Conservation (phyloP, 2,888 invertebrate species). For the Thecophora atra region DNA sequence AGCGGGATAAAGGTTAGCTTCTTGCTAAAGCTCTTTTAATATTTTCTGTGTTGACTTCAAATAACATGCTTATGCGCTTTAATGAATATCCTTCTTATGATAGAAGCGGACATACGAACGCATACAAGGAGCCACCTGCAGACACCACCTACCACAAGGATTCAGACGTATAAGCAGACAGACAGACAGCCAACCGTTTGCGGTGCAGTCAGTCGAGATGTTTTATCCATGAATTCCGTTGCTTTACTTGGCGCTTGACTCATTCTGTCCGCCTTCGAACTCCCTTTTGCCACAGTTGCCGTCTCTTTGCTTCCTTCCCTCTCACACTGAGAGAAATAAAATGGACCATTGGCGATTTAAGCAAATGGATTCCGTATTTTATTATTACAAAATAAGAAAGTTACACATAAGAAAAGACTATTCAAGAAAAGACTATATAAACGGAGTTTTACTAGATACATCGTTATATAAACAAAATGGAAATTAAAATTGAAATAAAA, state of each 20-base stretch:
- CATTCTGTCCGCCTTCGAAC: conserved; percentile 2
- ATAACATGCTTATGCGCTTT: conserved; percentile 32
- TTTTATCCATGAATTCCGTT: neutral
- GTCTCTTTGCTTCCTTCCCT: neutral
- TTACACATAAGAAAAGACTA: no score
- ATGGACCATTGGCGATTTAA: neutral
- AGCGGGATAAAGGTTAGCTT: neutral
- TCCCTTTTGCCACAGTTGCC: neutral
- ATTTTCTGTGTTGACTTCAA: conserved; percentile 29
- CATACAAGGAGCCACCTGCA: neutral
- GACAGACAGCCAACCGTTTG: no score
- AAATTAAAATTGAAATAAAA: no score
- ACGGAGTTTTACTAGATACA: no score
- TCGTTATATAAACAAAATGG: no score
- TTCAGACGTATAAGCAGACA: no score
- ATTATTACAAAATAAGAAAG: no score
- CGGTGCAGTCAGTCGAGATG: neutral
- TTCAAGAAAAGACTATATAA: no score
- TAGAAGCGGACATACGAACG: neutral
- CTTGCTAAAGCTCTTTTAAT: neutral
- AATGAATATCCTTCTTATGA: conserved; percentile 24
- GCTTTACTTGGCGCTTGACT: neutral
- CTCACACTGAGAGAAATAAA: neutral
- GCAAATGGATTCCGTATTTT: no score
- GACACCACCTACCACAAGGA: neutral